A percentile compares a stretch with the other conserved stretches of the same genome.
These are phyloP conservation scores for Hypselothyrea guttata DNA, from an alignment of 2,888 invertebrate genomes.

Conservation along the genomic window DNA sequence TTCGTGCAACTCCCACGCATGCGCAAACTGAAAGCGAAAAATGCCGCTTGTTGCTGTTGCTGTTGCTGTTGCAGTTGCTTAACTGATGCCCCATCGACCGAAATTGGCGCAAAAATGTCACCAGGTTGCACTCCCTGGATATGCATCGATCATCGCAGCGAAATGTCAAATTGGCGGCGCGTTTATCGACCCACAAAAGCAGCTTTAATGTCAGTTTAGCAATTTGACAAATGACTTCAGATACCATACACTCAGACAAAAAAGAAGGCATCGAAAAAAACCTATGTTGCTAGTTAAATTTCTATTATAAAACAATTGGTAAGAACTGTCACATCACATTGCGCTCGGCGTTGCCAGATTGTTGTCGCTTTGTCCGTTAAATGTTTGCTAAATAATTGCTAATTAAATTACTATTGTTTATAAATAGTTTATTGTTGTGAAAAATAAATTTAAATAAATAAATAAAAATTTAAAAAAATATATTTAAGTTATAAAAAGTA, in stretches of 20 bases:
- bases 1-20: constrained; percentile 79
- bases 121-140: constrained; percentile 57
- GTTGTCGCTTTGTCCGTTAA: no score
- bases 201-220: constrained; percentile 74
- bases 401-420: no score
- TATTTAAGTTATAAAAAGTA: no score
- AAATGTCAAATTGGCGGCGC: constrained; percentile 69
- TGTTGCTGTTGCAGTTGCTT: constrained; percentile 43
- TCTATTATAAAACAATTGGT: no score
- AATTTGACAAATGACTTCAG: constrained; percentile 74
- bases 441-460: no score
- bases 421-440: no score
- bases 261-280: constrained; percentile 55
- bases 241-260: constrained; percentile 43
- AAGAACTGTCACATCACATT: no score
- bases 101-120: constrained; percentile 75
- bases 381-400: no score
- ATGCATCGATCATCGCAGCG: constrained; percentile 69
- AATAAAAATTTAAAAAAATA: no score
- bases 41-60: constrained; percentile 44
- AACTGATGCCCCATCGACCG: constrained; percentile 77
- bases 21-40: constrained; percentile 74
- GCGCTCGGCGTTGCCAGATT: no score
- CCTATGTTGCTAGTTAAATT: no score
- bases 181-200: constrained; percentile 66